Evolutionary conservation across 2,113 vertebrate species (phyloP), one percentile per base, ranked within the genome.

Genomic region (Grus americana): DNA sequence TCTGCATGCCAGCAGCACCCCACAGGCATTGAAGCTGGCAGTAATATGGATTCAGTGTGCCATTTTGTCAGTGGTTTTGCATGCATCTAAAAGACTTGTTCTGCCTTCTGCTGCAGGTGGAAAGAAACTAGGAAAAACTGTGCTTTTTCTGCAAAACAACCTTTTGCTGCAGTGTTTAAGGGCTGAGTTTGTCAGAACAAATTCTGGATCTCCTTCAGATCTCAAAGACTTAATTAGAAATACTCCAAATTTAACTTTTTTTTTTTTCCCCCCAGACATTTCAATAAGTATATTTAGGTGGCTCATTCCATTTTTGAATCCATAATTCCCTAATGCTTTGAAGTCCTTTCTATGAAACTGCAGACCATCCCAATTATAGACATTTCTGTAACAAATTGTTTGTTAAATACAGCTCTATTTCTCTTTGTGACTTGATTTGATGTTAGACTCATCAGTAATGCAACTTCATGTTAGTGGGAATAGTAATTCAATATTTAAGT

Each of bases 41-140:
- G 7, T 7, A 46, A 11, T 2, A 30, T 0, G 1, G 15, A 8
- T 52, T 40, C 23, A 18, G 2, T 15, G 42, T 18, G 50, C 7
- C 17, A 16, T 61, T 74, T 79, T 59, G 19, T 42, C 50, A 44
- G 27, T 30, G 24, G 5, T 3, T 75, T 87, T 49, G 12, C 12
- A 30, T 26, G 13, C 26, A 42, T 70, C 46, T 76, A 6, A 86
- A 82, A 86, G 50, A n/a, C 23, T 12, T 76, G 9, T 12, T 81
- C 72, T 91, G 42, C 18, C 20, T 93, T 84, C 65, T 86, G 59
- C 38, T 87, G 61, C 30, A 79, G 10, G 50, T 76, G 2, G 9
- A 91, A 71, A 80, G 59, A 78, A 92, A 62, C 8, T 11, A 42
- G n/a, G 29, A 40, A 81, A 47, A 94, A 49, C 4, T 24, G 7